Evolutionary conservation across 1,140 invertebrate species (phyloP).

Genomic region (Aleiodes sp.): DNA sequence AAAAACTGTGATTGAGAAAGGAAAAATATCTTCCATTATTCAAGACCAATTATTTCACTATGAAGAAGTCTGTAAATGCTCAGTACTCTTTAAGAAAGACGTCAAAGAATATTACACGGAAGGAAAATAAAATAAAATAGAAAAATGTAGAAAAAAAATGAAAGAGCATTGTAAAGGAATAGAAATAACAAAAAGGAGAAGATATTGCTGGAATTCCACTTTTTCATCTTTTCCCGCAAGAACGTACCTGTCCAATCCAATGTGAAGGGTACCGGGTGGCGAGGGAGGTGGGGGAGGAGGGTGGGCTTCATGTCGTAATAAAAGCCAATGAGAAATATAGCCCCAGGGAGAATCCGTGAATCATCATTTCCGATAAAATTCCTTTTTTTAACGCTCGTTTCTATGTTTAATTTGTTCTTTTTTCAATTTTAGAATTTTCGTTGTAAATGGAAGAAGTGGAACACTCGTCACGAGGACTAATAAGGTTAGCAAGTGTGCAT

Average conservation of each 20-base stretch:
- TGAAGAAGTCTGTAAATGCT: background rate
- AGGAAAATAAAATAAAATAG: background rate
- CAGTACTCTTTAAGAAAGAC: background rate
- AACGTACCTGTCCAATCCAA: background rate
- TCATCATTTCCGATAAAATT: constrained; percentile 4
- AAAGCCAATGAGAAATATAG: constrained; percentile 10
- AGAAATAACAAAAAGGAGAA: background rate
- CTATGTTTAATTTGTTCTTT: background rate
- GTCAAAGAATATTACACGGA: background rate
- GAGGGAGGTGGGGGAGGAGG: background rate
- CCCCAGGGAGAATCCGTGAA: background rate
- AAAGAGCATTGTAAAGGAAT: too few species aligned
- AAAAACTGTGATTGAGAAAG: too few species aligned
- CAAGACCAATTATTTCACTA: too few species aligned
- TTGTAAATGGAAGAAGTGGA: background rate
- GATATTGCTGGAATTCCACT: background rate
- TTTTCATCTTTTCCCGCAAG: background rate
- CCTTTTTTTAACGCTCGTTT: background rate
- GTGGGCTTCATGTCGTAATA: background rate
- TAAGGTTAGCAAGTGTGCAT: background rate
- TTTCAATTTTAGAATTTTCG: background rate
- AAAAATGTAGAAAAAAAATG: background rate
- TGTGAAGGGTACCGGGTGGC: background rate
- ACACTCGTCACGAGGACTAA: background rate
- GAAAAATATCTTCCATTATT: too few species aligned